Conservation (phyloP, 2,113 vertebrate species). For the Urocitellus parryii region DNA sequence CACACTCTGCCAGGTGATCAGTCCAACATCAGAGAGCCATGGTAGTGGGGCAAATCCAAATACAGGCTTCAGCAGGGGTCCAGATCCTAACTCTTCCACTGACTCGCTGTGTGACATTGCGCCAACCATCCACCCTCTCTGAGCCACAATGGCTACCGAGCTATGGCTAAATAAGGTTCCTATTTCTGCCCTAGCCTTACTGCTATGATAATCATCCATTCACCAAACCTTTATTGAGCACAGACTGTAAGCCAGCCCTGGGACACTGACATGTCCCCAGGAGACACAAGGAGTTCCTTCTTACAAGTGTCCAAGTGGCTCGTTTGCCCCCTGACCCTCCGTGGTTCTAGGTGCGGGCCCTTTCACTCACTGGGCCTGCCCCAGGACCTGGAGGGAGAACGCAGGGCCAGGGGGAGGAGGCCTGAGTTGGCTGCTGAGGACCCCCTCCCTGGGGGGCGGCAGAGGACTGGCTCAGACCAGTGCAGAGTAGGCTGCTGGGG, state of each 20-base stretch:
- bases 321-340: too few species aligned
- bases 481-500: neutral
- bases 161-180: neutral
- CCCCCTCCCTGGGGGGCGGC: rapidly evolving
- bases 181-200: neutral
- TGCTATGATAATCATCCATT: neutral
- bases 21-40: neutral
- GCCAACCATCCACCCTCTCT: neutral
- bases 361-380: neutral
- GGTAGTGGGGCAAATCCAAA: neutral
- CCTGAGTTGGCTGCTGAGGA: neutral
- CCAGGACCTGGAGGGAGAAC: neutral
- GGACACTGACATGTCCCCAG: neutral
- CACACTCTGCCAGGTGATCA: neutral
- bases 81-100: neutral
- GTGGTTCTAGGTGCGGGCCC: neutral
- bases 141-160: neutral
- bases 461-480: neutral
- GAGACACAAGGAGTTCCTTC: neutral
- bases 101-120: neutral
- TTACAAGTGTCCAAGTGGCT: neutral
- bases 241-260: neutral
- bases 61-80: neutral
- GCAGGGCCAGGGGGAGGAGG: neutral
- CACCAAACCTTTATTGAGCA: neutral